Evolutionary conservation across 2,888 invertebrate species (phyloP).

Genomic region (Macaria liturata): DNA sequence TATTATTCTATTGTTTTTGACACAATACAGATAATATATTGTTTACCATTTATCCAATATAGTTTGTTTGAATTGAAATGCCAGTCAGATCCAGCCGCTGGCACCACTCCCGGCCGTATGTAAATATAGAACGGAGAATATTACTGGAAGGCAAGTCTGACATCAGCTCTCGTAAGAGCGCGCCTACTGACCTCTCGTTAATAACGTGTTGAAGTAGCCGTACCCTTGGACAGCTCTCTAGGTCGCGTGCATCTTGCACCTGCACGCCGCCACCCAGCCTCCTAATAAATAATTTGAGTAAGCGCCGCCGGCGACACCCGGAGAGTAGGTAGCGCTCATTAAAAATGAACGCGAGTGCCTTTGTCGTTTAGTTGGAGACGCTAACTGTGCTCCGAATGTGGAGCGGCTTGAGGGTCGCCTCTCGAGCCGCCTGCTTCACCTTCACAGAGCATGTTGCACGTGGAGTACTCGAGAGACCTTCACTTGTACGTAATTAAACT

Average conservation of each 20-base stretch:
- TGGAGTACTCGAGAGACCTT: conserved; percentile 14
- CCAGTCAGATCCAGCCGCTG: conserved; percentile 56
- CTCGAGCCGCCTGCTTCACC: conserved; percentile 41
- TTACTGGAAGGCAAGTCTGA: conserved; percentile 64
- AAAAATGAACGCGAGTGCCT: conserved; percentile 52
- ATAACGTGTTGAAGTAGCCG: conserved; percentile 24
- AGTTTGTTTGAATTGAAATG: conserved; percentile 43
- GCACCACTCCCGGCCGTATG: conserved; percentile 67
- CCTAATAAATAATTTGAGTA: conserved; percentile 34
- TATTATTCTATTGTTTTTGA: conserved; percentile 6
- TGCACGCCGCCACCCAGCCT: conserved; percentile 8
- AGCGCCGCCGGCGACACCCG: conserved; percentile 30
- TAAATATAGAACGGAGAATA: conserved; percentile 69
- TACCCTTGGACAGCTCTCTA: conserved; percentile 38
- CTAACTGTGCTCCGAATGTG: conserved; percentile 44
- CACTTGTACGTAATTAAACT: conserved; percentile 10
- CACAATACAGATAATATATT: conserved; percentile 11
- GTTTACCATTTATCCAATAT: conserved; percentile 35
- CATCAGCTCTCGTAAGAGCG: conserved; percentile 55
- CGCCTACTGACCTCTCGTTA: conserved; percentile 34
- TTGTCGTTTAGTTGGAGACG: conserved; percentile 48
- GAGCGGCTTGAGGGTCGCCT: conserved; percentile 52
- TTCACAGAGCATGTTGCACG: conserved; percentile 25
- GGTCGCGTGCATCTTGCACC: conserved; percentile 30
- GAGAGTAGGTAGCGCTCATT: conserved; percentile 47